These are phyloP conservation scores for Lampris incognitus DNA, from an alignment of 2,113 vertebrate genomes.

Conservation along the genomic window DNA sequence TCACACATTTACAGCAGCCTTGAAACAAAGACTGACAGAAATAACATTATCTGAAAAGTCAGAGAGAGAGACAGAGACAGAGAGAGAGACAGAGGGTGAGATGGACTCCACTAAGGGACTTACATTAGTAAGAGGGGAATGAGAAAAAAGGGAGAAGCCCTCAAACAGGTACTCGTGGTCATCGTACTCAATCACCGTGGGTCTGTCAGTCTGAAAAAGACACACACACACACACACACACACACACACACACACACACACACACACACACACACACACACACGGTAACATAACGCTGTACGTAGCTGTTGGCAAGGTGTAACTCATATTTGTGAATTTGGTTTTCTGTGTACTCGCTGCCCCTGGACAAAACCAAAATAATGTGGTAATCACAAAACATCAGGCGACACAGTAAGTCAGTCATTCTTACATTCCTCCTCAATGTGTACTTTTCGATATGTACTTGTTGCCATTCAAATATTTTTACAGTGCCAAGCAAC, in stretches of 20 bases:
- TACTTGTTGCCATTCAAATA: no score
- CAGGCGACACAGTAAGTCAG: no score
- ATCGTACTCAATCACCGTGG: constrained; percentile 97
- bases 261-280: not conserved
- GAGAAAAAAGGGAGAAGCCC: constrained; percentile 98
- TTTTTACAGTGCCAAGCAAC: no score
- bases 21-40: no score
- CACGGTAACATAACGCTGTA: not conserved
- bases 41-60: not conserved
- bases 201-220: constrained; percentile 91
- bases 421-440: no score
- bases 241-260: not conserved
- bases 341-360: no score
- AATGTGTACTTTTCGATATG: no score
- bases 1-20: no score
- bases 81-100: not conserved
- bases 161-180: constrained; percentile 99
- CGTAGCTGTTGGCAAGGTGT: no score
- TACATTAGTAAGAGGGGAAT: constrained; percentile 92
- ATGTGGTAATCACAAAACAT: no score
- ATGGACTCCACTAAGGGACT: constrained; percentile 64
- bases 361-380: no score
- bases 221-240: not conserved
- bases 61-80: not conserved
- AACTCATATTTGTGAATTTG: no score